phyloP scores from a whole-genome alignment of 2,113 vertebrate genomes.

The Numida meleagris region DNA sequence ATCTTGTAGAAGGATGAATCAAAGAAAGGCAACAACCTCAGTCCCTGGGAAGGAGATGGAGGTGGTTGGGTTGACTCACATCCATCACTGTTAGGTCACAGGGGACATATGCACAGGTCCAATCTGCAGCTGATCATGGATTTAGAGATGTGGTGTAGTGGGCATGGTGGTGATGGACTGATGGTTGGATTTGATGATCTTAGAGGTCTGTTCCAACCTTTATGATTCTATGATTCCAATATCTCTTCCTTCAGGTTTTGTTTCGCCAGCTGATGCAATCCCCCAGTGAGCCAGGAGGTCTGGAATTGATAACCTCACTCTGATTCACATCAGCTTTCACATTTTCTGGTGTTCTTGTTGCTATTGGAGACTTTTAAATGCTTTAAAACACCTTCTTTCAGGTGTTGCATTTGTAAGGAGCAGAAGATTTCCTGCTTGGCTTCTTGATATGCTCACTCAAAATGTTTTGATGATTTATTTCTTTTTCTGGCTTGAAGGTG shows the following conservation, averaged over 20 bases:
- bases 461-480: not conserved
- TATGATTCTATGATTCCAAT: not conserved
- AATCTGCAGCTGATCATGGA: not conserved
- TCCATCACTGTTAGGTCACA: not conserved
- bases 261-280: not conserved
- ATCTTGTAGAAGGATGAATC: accelerated
- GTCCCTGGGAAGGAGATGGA: not conserved
- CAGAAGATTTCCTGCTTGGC: not conserved
- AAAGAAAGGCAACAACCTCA: not conserved
- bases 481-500: not conserved
- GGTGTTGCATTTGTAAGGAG: not conserved
- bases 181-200: too few relatives aligned
- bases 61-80: not conserved
- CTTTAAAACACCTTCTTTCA: not conserved
- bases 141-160: not conserved
- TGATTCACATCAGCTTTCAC: not conserved
- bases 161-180: too few relatives aligned
- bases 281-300: not conserved
- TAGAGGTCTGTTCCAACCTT: too few relatives aligned
- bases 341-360: not conserved
- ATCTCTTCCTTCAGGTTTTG: not conserved
- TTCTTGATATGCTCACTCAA: not conserved
- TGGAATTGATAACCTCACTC: not conserved
- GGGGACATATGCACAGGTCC: not conserved
- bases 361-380: not conserved